Base-by-base conservation (phyloP, 2,797 vertebrate species). In the Eurystomus glaucurus region DNA sequence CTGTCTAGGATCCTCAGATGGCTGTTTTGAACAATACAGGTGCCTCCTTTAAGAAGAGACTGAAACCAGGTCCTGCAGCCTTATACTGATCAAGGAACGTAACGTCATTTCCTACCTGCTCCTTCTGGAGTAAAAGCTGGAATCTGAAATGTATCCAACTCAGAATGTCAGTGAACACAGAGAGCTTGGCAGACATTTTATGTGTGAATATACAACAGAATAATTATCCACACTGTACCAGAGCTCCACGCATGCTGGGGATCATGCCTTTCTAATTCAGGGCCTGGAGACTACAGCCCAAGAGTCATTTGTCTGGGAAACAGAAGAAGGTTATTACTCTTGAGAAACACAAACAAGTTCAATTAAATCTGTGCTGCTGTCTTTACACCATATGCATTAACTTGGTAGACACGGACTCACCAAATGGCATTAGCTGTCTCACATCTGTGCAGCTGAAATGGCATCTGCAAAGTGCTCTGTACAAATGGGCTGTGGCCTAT, bases 111-210 rank as follows among this genome's bases (percentile, higher is more conserved):
- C 54, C 46, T 17, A 12, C 11, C 5, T 69, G 12, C 29, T 71
- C 33, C 29, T 57, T 26, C 33, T 1, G 0, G 39, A 76, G 19
- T 12, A 48, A 71, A 62, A 6, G 5, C 29, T 25, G 21, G 18
- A n/a, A 75, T 11, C 14, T n/a, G 72, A 85, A 48, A 22, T 0
- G 7, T 3, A 6, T 15, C 22, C 45, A 52, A 10, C 33, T 85
- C 1, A 2, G 9, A 78, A 65, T 60, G 71, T 12, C 71, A 74
- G 4, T 1, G 17, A 64, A 17, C 0, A 0, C 26, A 79, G 62
- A 76, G 50, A 87, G 66, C 14, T 51, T 57, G 33, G 54, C 46
- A 79, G 60, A n/a, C 8, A 21, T n/a, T 68, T 7, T 3, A 1
- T 0, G 3, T 43, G 22, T 46, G 18, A 35, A 60, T 26, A 61